These are phyloP conservation scores for Diprion similis DNA, from an alignment of 1,140 invertebrate species.

Conservation along the genomic window DNA sequence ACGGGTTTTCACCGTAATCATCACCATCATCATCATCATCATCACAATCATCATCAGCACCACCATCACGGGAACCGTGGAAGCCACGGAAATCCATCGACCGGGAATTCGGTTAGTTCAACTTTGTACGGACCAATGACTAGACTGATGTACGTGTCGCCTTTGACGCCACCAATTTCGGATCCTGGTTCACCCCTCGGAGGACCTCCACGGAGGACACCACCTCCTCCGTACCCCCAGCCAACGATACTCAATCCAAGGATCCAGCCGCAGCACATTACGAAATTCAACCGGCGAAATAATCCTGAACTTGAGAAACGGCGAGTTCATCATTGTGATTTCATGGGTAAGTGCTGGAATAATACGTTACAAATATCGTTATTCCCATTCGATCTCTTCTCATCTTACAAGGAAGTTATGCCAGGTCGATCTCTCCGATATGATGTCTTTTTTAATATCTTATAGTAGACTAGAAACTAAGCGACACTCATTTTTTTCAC, in stretches of 20 bases:
- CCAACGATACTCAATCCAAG: slow-evolving; percentile 51
- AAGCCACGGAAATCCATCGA: slow-evolving; percentile 40
- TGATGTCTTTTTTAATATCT: no score
- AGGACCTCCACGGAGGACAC: slow-evolving; percentile 64
- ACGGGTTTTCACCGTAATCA: slow-evolving; percentile 53
- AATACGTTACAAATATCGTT: slow-evolving; percentile 10
- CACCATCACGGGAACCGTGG: slow-evolving; percentile 38
- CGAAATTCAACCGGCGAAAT: slow-evolving; percentile 90
- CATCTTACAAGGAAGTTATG: background rate
- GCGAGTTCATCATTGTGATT: slow-evolving; percentile 94
- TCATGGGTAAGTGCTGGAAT: slow-evolving; percentile 75
- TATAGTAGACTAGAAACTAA: no score
- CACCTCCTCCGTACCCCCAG: slow-evolving; percentile 69
- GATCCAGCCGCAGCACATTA: slow-evolving; percentile 54
- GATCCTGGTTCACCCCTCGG: slow-evolving; percentile 81
- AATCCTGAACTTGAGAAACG: slow-evolving; percentile 96
- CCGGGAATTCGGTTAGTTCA: slow-evolving; percentile 48
- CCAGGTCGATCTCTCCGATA: no score
- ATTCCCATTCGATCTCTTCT: slow-evolving; percentile 8
- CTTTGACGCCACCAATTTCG: slow-evolving; percentile 81
- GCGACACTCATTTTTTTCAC: no score
- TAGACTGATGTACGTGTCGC: slow-evolving; percentile 78
- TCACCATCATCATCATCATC: slow-evolving; percentile 55
- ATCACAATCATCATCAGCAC: slow-evolving; percentile 41
- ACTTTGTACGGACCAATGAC: slow-evolving; percentile 59